Evolutionary conservation across 2,888 invertebrate genomes (phyloP).

Genomic region (Gastrophysa polygoni): DNA sequence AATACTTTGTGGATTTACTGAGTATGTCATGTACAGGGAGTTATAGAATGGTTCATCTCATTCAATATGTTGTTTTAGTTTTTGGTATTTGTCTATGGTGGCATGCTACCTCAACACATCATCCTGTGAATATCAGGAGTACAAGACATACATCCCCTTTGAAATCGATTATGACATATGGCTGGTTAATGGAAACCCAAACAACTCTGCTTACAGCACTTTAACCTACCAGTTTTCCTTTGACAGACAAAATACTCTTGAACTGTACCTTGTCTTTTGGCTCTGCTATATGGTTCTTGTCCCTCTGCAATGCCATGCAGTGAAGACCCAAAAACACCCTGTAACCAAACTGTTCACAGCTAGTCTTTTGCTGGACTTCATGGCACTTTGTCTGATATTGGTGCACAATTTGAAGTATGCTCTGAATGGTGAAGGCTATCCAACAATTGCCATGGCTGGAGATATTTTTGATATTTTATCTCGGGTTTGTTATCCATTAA

Average conservation of each 20-base stretch:
- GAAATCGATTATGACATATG: conserved; percentile 87
- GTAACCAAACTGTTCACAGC: conserved; percentile 90
- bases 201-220: conserved; percentile 82
- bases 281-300: conserved; percentile 81
- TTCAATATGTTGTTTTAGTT: conserved; percentile 63
- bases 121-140: conserved; percentile 85
- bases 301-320: conserved; percentile 91
- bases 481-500: conserved; percentile 68
- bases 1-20: too few species aligned
- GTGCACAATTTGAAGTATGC: conserved; percentile 90
- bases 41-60: too few species aligned
- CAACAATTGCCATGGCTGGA: conserved; percentile 81
- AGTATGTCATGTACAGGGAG: too few species aligned
- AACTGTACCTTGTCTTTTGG: conserved; percentile 88
- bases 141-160: conserved; percentile 58
- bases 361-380: conserved; percentile 83
- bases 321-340: conserved; percentile 85
- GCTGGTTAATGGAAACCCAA: conserved; percentile 96
- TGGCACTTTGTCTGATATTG: conserved; percentile 85
- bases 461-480: conserved; percentile 93
- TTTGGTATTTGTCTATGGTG: conserved; percentile 95
- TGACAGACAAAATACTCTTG: conserved; percentile 87
- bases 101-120: conserved; percentile 84
- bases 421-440: conserved; percentile 86
- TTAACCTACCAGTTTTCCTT: conserved; percentile 96